These are phyloP conservation scores for Ursus arctos DNA, from an alignment of 2,113 vertebrate species.

Conservation along the genomic window DNA sequence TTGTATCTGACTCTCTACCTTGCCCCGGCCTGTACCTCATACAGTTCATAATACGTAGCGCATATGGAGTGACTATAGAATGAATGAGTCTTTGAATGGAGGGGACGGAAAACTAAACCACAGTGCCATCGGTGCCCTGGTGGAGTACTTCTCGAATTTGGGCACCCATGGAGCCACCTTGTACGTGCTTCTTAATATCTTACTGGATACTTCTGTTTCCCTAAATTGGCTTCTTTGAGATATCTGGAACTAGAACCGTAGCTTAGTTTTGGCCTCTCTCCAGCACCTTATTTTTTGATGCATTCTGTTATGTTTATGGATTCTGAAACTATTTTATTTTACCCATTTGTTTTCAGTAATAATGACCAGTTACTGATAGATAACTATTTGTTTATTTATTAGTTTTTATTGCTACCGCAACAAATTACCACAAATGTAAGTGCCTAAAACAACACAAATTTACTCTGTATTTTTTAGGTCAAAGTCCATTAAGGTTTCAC, in stretches of 20 bases:
- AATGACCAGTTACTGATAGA: background rate
- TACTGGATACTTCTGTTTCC: background rate
- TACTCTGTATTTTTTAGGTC: background rate
- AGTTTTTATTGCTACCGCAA: background rate
- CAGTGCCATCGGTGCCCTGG: background rate
- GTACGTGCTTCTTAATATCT: background rate
- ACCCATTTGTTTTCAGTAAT: background rate
- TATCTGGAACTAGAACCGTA: background rate
- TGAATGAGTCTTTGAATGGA: background rate
- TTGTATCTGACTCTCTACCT: background rate
- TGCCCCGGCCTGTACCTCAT: fast-evolving
- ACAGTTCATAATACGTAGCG: background rate
- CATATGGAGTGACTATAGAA: background rate
- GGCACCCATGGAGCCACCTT: background rate
- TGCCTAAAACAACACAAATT: background rate
- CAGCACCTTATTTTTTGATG: background rate
- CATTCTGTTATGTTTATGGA: background rate
- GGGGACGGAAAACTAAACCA: background rate
- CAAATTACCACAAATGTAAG: background rate
- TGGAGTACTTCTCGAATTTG: background rate
- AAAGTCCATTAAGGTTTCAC: background rate
- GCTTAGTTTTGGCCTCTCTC: background rate
- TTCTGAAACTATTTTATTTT: background rate
- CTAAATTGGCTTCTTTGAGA: background rate
- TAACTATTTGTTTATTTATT: background rate